A percentile compares a stretch with the other conserved stretches of the same genome.
Evolutionary conservation across 2,113 vertebrate species (phyloP).

Genomic region (Eptatretus burgeri): DNA sequence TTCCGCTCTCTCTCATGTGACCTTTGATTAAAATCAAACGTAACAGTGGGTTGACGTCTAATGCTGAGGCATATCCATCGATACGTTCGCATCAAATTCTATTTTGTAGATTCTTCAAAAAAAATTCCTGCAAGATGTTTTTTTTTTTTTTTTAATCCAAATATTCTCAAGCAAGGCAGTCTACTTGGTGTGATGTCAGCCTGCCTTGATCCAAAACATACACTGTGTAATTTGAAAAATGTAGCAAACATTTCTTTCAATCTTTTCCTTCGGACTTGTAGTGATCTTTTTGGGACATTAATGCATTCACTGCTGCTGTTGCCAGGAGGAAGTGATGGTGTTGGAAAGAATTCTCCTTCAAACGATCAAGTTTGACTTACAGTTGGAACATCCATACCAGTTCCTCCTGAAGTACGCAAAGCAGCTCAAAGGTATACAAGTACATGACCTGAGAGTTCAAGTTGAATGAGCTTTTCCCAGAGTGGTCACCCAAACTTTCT

Average conservation of each 20-base stretch:
- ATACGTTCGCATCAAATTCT: too few species aligned
- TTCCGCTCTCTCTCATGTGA: too few species aligned
- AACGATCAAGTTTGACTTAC: constrained; percentile 93
- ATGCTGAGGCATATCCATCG: too few species aligned
- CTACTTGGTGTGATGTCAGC: constrained; percentile 6
- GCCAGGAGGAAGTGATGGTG: constrained; percentile 93
- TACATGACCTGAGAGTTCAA: too few species aligned
- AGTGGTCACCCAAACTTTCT: too few species aligned
- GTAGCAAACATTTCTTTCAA: too few species aligned
- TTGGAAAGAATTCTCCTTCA: constrained; percentile 79
- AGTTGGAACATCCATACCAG: constrained; percentile 90
- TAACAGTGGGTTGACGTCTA: too few species aligned
- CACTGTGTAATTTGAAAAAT: too few species aligned
- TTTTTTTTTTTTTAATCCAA: not conserved
- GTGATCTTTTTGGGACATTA: constrained; percentile 6
- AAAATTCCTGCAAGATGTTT: too few species aligned
- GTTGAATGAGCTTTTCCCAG: too few species aligned
- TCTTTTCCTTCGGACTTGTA: not conserved
- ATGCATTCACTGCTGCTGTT: constrained; percentile 2
- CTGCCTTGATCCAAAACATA: not conserved
- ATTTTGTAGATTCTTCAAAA: too few species aligned
- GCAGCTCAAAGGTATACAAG: constrained; percentile 59
- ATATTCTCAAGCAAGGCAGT: not conserved
- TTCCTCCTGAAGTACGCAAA: constrained; percentile 89
- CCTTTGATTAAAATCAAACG: too few species aligned